A percentile compares a stretch with the other conserved stretches of the same genome.
These are phyloP conservation scores for Rhagologus leucostigma DNA, from an alignment of 2,113 vertebrate species.

Conservation along the genomic window DNA sequence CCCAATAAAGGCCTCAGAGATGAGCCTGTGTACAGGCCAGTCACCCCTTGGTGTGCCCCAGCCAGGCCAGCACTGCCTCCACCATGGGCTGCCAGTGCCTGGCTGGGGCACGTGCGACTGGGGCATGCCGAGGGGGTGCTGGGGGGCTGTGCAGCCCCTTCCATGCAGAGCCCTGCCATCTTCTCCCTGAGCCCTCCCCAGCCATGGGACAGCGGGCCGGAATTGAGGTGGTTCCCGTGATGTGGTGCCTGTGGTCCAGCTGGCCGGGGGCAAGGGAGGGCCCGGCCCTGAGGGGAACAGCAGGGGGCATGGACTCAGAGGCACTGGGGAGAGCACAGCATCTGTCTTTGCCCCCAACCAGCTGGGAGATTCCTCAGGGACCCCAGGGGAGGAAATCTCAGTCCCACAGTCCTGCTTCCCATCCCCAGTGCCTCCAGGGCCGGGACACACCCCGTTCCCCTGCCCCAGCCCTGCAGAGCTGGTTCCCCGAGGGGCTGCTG, in stretches of 20 bases:
- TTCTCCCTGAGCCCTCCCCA: not conserved
- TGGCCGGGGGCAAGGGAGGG: not conserved
- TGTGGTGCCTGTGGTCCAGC: accelerated
- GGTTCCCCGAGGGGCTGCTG: accelerated
- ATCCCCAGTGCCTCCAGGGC: not conserved
- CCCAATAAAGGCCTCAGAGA: not conserved
- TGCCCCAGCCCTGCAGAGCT: not conserved
- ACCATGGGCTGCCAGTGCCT: not conserved
- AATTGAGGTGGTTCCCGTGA: not conserved
- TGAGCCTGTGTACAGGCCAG: not conserved
- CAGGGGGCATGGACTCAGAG: accelerated
- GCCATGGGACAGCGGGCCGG: not conserved
- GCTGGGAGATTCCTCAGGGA: not conserved
- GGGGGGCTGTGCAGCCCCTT: not conserved
- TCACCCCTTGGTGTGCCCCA: not conserved
- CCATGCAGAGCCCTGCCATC: not conserved
- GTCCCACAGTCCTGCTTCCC: not conserved
- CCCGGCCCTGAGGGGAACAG: accelerated
- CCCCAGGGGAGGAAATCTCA: not conserved
- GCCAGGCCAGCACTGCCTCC: not conserved
- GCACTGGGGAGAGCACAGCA: accelerated
- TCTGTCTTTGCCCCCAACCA: not conserved
- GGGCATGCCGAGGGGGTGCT: accelerated
- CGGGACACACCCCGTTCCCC: accelerated
- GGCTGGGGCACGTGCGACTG: not conserved